These are phyloP conservation scores for Halcyon senegalensis DNA, from an alignment of 2,113 vertebrate species.

Conservation along the genomic window DNA sequence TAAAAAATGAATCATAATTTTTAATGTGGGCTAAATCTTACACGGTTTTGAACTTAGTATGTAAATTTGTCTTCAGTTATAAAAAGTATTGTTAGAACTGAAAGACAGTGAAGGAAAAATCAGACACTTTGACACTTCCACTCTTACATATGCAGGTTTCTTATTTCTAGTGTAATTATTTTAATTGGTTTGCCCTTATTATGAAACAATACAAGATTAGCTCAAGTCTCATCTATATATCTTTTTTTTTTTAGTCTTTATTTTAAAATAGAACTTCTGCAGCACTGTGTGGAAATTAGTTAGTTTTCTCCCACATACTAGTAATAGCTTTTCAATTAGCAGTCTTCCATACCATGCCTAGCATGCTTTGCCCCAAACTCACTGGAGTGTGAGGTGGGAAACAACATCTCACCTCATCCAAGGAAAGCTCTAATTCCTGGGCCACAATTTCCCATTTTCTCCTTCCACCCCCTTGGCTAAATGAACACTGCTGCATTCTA, in stretches of 20 bases:
- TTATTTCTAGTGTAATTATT: not conserved
- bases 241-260: not conserved
- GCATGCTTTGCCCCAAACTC: not conserved
- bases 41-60: not conserved
- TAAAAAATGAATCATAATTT: slow-evolving; percentile 27
- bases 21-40: slow-evolving; percentile 25
- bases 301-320: not conserved
- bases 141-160: not conserved
- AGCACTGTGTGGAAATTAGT: not conserved
- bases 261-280: not conserved
- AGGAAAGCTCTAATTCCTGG: not conserved
- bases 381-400: not conserved
- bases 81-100: not conserved
- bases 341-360: not conserved
- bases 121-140: not conserved
- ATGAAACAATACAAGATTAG: not conserved
- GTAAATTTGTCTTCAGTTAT: slow-evolving; percentile 32
- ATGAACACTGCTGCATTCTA: not conserved
- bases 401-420: not conserved
- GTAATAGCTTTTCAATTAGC: not conserved
- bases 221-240: not conserved
- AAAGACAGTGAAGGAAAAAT: not conserved
- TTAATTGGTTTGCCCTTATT: not conserved
- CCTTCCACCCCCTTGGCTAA: not conserved
- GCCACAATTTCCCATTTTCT: not conserved